phyloP scores from a whole-genome alignment of 2,888 invertebrate genomes.

The Athalia cordata region DNA sequence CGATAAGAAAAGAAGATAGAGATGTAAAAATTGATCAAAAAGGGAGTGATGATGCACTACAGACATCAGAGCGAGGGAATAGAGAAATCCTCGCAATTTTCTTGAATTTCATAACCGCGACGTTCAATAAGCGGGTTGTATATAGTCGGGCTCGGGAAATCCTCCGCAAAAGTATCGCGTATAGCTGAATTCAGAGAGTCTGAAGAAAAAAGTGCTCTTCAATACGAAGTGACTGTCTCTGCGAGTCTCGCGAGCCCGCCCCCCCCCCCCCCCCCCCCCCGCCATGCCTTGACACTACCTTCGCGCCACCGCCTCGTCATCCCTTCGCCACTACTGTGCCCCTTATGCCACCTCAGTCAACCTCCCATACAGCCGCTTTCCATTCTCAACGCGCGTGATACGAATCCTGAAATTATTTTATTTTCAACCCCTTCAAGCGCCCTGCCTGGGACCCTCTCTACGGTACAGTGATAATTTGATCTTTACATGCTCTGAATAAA shows the following conservation, averaged over 20 bases:
- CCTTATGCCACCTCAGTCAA: constrained; percentile 46
- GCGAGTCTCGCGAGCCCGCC: constrained; percentile 44
- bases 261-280: constrained; percentile 50
- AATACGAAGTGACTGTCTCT: constrained; percentile 57
- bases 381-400: constrained; percentile 61
- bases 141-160: constrained; percentile 16
- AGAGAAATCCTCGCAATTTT: constrained; percentile 51
- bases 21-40: constrained; percentile 8
- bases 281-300: constrained; percentile 49
- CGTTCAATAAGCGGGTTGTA: constrained; percentile 47
- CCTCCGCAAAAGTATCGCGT: constrained; percentile 31
- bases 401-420: constrained; percentile 66
- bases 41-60: constrained; percentile 23
- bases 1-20: constrained; percentile 23
- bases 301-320: constrained; percentile 51
- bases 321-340: constrained; percentile 49
- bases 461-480: constrained; percentile 58
- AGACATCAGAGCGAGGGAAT: constrained; percentile 36
- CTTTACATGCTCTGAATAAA: constrained; percentile 62
- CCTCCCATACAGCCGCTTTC: constrained; percentile 50
- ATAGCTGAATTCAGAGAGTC: constrained; percentile 7
- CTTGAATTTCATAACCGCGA: constrained; percentile 58
- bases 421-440: constrained; percentile 64
- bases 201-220: constrained; percentile 57
- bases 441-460: constrained; percentile 12